Conservation (phyloP, 1,140 invertebrate species). For the Aphelenchoides besseyi region DNA sequence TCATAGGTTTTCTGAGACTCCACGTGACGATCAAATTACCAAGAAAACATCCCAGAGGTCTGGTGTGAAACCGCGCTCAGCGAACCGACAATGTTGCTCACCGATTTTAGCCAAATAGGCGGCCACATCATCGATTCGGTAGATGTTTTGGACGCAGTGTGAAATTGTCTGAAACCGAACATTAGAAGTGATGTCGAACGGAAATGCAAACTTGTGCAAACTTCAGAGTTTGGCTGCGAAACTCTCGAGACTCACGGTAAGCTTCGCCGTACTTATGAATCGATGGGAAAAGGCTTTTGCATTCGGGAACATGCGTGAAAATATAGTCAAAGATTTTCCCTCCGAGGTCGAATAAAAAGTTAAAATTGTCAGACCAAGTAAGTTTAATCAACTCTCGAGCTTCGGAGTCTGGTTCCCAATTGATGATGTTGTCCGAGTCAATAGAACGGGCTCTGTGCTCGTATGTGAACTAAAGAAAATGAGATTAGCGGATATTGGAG, state of each 20-base stretch:
- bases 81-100: slow-evolving; percentile 39
- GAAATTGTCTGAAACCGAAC: slow-evolving; percentile 38
- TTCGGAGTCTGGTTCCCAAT: slow-evolving; percentile 41
- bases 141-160: slow-evolving; percentile 44
- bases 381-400: slow-evolving; percentile 43
- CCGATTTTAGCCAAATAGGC: slow-evolving; percentile 41
- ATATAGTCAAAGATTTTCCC: slow-evolving; percentile 40
- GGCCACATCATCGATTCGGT: slow-evolving; percentile 42
- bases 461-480: background rate
- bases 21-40: slow-evolving; percentile 29
- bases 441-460: background rate
- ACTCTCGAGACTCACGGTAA: slow-evolving; percentile 46
- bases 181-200: background rate
- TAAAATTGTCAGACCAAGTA: slow-evolving; percentile 51
- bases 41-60: slow-evolving; percentile 51
- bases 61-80: slow-evolving; percentile 44
- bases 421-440: slow-evolving; percentile 1
- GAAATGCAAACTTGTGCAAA: slow-evolving; percentile 38
- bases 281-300: slow-evolving; percentile 45
- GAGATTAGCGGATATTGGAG: background rate
- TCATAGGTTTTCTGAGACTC: background rate
- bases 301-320: slow-evolving; percentile 43
- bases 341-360: slow-evolving; percentile 45
- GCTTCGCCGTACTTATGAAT: slow-evolving; percentile 39
- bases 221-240: slow-evolving; percentile 43